These are phyloP conservation scores for Mycetomoellerius zeteki DNA, from an alignment of 1,140 invertebrate species.

Conservation along the genomic window DNA sequence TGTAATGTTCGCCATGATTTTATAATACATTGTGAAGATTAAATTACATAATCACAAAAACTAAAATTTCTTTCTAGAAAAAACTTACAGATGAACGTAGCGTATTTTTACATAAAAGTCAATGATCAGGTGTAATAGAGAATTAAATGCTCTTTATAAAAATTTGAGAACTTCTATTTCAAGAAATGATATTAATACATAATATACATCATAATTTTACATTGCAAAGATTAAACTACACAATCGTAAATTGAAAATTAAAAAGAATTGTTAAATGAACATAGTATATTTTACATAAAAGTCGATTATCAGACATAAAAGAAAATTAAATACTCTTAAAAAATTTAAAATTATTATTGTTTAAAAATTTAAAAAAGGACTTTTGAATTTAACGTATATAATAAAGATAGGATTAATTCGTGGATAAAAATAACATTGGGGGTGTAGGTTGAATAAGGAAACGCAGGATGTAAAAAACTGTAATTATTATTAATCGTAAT, in stretches of 20 bases:
- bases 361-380: not conserved
- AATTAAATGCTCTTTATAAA: too few relatives aligned
- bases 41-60: not conserved
- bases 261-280: too few relatives aligned
- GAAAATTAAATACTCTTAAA: not conserved
- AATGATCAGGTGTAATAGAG: too few relatives aligned
- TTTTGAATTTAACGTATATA: not conserved
- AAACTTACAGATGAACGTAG: not conserved
- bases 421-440: not conserved
- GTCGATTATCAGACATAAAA: not conserved
- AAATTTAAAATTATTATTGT: too few relatives aligned
- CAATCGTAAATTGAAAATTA: too few relatives aligned
- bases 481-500: constrained; percentile 87
- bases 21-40: not conserved
- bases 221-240: too few relatives aligned
- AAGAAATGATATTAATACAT: too few relatives aligned
- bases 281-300: constrained; percentile 11
- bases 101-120: too few relatives aligned
- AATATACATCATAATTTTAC: too few relatives aligned
- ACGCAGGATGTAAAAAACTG: constrained; percentile 83
- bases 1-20: not conserved
- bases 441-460: constrained; percentile 27
- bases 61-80: not conserved
- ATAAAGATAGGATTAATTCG: not conserved
- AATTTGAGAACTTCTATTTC: too few relatives aligned